Base-by-base conservation (phyloP, 1,140 invertebrate genomes). In the Drosophila persimilis region DNA sequence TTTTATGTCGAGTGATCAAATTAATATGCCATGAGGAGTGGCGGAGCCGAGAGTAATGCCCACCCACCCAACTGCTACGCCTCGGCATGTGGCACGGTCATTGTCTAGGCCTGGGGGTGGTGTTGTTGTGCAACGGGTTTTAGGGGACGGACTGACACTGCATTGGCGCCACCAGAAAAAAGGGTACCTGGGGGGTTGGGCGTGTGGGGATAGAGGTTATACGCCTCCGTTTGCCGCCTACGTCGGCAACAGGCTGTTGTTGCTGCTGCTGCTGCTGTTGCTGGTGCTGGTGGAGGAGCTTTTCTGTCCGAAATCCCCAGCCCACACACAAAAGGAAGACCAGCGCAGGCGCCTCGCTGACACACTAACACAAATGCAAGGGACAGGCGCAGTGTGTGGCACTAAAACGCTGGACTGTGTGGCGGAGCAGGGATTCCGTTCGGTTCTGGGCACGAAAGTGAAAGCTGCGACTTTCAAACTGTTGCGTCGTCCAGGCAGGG, bases 381-480 rank as follows among this genome's bases (percentile, higher is more conserved):
- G 48, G 64, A 62, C 79, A 81, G 53, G 80, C 72, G 79, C 78
- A 77, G 58, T 79, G 5, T 69, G 6, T 39, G 46, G 43, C 8
- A 47, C 22, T 56, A 45, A 43, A 15, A 35, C 45, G 45, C 41
- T 22, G 15, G 24, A 35, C 45, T 51, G 39, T 22, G 15, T 46
- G 59, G 17, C 3, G 9, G 3, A 41, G 0, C 2, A 35, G 13
- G 50, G 24, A 39, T 13, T 39, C 26, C 11, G 35, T 39, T 43
- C 29, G 47, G 59, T 20, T n/a, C 45, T 74, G 77, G 45, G 54
- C 81, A 80, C 81, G 81, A 85, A 85, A 85, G 81, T 85, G 81
- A 85, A 85, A 85, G 81, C 81, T 85, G 81, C 81, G 81, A 65
- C 81, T 85, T 85, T 85, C 81, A 85, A 85, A 85, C 81, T 85